phyloP scores from a whole-genome alignment of 2,113 vertebrate species.

The Misgurnus anguillicaudatus region DNA sequence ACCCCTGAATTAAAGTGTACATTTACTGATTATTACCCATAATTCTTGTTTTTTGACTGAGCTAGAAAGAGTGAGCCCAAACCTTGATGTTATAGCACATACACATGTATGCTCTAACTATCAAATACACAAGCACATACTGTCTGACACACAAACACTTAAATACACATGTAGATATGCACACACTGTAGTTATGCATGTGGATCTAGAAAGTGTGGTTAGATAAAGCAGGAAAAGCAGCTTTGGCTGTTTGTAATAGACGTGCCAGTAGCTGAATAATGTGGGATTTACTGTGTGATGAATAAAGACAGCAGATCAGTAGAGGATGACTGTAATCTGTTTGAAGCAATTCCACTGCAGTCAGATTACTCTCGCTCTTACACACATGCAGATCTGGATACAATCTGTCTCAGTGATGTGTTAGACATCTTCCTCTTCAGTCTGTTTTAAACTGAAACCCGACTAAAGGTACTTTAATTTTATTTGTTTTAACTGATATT shows the following conservation, averaged over 20 bases:
- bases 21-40: too few relatives aligned
- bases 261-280: background rate
- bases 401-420: background rate
- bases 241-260: background rate
- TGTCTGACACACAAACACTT: too few relatives aligned
- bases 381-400: background rate
- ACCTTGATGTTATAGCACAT: background rate
- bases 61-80: background rate
- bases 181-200: too few relatives aligned
- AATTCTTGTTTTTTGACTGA: too few relatives aligned
- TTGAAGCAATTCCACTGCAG: slow-evolving; percentile 27
- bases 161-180: too few relatives aligned
- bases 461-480: slow-evolving; percentile 10
- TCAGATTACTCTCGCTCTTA: slow-evolving; percentile 16
- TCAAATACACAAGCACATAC: too few relatives aligned
- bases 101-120: too few relatives aligned
- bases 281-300: slow-evolving; percentile 11
- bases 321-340: slow-evolving; percentile 26
- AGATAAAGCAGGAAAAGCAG: background rate
- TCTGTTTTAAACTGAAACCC: background rate
- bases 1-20: too few relatives aligned
- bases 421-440: background rate
- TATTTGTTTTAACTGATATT: background rate
- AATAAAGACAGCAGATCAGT: slow-evolving; percentile 27
- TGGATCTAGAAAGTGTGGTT: background rate